Conservation (phyloP, 2,888 invertebrate genomes). For the Nephrotoma flavescens region DNA sequence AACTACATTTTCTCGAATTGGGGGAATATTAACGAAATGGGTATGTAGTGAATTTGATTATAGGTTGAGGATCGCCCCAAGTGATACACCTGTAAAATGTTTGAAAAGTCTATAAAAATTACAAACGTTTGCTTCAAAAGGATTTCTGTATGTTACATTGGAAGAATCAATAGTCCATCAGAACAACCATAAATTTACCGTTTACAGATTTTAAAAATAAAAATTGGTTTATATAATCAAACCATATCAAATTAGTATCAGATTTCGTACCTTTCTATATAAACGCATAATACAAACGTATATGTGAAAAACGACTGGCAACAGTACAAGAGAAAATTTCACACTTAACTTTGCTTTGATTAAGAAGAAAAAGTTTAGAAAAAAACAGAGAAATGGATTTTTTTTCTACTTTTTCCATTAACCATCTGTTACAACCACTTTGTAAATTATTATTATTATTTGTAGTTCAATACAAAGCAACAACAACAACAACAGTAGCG, state of each 20-base stretch:
- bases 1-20: too few relatives aligned
- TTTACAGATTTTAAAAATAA: background rate
- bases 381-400: background rate
- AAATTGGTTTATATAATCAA: background rate
- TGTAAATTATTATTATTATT: background rate
- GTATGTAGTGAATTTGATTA: too few relatives aligned
- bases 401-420: background rate
- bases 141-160: too few relatives aligned
- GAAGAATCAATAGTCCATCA: background rate
- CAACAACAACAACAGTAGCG: background rate
- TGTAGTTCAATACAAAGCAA: background rate
- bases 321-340: background rate
- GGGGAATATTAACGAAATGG: too few relatives aligned
- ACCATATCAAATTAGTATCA: background rate
- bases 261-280: background rate
- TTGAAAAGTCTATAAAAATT: too few relatives aligned
- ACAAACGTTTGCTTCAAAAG: too few relatives aligned
- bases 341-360: background rate
- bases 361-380: background rate
- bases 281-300: background rate
- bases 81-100: too few relatives aligned
- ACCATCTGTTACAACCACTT: background rate
- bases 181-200: background rate
- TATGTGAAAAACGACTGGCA: background rate
- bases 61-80: too few relatives aligned